Percentiles rank a stretch among this genome's conserved stretches.
Evolutionary conservation across 2,797 vertebrate species (phyloP).

Genomic region (Diglossa cyanea): DNA sequence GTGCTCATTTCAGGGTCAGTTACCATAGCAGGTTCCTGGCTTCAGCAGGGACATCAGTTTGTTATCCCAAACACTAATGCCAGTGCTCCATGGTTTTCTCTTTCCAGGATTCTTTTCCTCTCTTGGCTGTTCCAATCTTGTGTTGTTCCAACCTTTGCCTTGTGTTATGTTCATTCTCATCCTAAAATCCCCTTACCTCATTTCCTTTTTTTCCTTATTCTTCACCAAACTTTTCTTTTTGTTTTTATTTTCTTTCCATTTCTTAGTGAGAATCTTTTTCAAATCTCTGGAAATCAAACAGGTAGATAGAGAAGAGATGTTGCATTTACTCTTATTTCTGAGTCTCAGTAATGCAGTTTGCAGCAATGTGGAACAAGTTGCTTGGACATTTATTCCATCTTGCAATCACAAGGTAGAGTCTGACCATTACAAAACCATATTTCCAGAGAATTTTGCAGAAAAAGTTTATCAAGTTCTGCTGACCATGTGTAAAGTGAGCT

Average conservation of each 20-base stretch:
- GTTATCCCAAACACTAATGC: background rate
- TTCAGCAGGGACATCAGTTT: background rate
- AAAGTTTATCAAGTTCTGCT: background rate
- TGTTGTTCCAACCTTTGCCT: background rate
- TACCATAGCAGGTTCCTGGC: background rate
- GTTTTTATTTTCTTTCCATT: background rate
- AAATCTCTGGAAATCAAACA: background rate
- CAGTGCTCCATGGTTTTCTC: background rate
- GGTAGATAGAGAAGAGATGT: background rate
- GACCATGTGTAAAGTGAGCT: background rate
- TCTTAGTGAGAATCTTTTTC: background rate
- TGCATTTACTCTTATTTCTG: background rate
- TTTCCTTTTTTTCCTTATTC: background rate
- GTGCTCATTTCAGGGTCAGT: background rate
- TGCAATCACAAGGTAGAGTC: background rate
- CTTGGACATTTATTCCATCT: background rate
- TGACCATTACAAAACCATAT: background rate
- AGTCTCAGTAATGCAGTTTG: background rate
- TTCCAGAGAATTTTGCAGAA: background rate
- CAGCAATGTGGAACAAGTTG: background rate
- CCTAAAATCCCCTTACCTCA: background rate
- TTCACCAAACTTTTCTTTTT: background rate
- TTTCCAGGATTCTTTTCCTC: background rate
- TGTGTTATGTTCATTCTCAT: background rate
- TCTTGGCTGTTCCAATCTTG: background rate